Evolutionary conservation across 1,140 invertebrate genomes (phyloP), one percentile per base, ranked within the genome.

Genomic region (Drosophila pruinosa): DNA sequence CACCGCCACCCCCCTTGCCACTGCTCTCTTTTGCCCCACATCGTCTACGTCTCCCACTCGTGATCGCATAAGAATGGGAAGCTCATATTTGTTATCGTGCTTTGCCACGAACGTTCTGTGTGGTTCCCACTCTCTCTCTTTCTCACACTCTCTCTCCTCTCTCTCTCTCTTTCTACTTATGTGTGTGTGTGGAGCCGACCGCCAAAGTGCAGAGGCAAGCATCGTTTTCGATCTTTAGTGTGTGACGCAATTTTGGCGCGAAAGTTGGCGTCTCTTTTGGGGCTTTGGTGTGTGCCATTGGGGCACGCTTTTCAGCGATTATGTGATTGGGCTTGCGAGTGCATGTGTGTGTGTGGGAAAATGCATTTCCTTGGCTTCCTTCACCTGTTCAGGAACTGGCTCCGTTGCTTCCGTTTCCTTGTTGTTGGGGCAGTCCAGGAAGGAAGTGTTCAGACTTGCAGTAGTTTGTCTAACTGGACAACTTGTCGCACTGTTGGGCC

Each of bases 181-280:
- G 38, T 72, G 38, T 58, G 36, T 59, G 58, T 48, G 22, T 68
- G 68, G 24, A 21, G 22, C 54, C 73, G 78, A 73, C 72, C 80
- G 77, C 77, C 77, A 79, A 75, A 71, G 76, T 47, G 64, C 70
- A 34, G 57, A 36, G 45, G 39, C 50, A 72, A 56, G 47, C 59
- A 56, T 34, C 62, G 47, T 26, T 48, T 68, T 70, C 63, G 41
- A 39, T 78, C 58, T 31, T 45, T 22, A 52, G 39, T 63, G 61
- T 77, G 80, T 81, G 81, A 86, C 78, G 75, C 82, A 88, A 72
- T 82, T 86, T 86, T 86, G 82, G 82, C 82, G 82, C 82, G 82
- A 88, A 86, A 82, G 61, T 86, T 88, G 82, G 82, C 82, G 82
- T 86, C 82, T 34, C 56, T 72, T 73, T 57, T 58, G 69, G 71